Base-by-base conservation (phyloP, 2,888 invertebrate genomes). In the Drosophila monieri region DNA sequence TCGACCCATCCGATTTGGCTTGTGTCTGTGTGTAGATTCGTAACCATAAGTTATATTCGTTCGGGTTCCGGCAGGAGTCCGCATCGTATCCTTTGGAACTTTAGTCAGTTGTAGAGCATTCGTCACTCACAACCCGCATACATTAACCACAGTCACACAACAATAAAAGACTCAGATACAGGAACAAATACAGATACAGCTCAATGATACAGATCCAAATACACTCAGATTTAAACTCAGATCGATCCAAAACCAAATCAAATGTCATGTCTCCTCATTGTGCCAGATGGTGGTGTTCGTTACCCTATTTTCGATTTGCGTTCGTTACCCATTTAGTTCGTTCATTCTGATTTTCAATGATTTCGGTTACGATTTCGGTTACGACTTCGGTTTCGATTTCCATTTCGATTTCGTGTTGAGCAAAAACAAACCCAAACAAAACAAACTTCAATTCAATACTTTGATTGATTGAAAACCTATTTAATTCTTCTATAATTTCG, bases 401-500 rank as follows among this genome's bases (percentile, higher is more conserved):
- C 43, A 43, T 43, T 43, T 49, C 49, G 52, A 21, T 62, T 75
- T 51, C 56, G 65, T 78, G 85, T 54, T 65, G 61, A 84, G 75
- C 73, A 84, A 78, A 72, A 76, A 68, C 44, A 73, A 64, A 70
- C 48, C 59, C 44, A 58, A 74, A 65, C 44, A 72, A 71, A 66
- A 58, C 60, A 54, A 68, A 81, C 76, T 83, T 80, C 73, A 76
- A 83, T 79, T 80, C 85, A 87, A 85, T 77, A 78, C 78, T 76
- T 41, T 41, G 39, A 41, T 41, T 84, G 76, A 80, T 81, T 87
- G 78, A 89, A 83, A 89, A 83, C 87, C 76, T 92, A 92, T 92
- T 92, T 92, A 92, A 91, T 92, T 92, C 84, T 89, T 89, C 89
- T 89, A 89, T 90, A 89, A 90, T 92, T 92, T 91, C 90, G 91